A percentile compares a stretch with the other conserved stretches of the same genome.
Conservation (phyloP, 2,113 vertebrate genomes). For the Crocuta crocuta region DNA sequence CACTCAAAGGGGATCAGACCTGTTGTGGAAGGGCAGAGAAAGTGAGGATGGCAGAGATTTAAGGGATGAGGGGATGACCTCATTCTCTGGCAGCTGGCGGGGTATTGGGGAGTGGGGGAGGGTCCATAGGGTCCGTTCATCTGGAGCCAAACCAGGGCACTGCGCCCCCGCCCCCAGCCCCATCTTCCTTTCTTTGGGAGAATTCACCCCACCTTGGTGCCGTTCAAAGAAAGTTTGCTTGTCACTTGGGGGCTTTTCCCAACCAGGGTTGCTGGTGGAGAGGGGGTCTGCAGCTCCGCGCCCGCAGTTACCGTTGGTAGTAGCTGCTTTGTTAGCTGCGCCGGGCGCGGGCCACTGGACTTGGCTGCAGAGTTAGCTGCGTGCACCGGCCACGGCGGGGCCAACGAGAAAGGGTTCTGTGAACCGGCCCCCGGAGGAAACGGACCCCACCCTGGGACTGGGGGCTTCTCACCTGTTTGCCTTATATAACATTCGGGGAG, state of each 20-base stretch:
- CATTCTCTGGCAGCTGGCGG: conserved; percentile 23
- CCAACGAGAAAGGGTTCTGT: conserved; percentile 78
- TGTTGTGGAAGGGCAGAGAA: background rate
- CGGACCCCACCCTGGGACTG: background rate
- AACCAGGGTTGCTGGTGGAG: too few species aligned
- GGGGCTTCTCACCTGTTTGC: background rate
- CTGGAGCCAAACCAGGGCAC: background rate
- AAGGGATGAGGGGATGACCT: conserved; percentile 47
- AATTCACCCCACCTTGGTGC: background rate
- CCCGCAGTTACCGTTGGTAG: background rate
- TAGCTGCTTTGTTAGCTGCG: conserved; percentile 19
- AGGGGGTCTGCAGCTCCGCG: background rate
- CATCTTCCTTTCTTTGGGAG: background rate
- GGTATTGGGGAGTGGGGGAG: background rate
- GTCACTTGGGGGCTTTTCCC: background rate
- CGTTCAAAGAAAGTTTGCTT: background rate
- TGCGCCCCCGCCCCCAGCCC: background rate
- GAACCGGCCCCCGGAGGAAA: background rate
- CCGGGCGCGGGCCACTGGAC: too few species aligned
- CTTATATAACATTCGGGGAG: background rate
- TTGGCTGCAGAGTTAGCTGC: background rate
- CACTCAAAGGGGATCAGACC: background rate
- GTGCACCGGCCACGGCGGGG: conserved; percentile 52
- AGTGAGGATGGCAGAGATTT: background rate
- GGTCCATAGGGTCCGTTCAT: background rate